Conservation (phyloP, 2,113 vertebrate species). For the Hippocampus guttulatus region DNA sequence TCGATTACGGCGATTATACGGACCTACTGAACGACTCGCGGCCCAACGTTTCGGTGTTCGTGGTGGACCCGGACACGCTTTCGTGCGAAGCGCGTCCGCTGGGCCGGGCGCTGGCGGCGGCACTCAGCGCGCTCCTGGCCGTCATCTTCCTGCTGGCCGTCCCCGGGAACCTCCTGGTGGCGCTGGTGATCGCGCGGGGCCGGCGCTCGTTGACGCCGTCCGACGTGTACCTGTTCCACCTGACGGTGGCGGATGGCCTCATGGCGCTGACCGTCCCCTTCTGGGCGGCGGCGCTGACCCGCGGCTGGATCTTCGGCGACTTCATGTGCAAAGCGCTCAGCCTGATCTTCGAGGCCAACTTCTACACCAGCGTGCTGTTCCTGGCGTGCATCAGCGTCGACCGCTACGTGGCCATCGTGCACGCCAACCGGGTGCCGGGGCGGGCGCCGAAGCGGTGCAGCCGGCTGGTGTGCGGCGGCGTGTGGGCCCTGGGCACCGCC, state of each 20-base stretch:
- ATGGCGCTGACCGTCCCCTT: slow-evolving; percentile 65
- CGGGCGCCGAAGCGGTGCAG: slow-evolving; percentile 27
- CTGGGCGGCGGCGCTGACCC: slow-evolving; percentile 16
- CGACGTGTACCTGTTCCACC: slow-evolving; percentile 66
- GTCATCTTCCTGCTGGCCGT: slow-evolving; percentile 64
- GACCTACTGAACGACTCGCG: background rate
- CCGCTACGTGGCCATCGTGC: slow-evolving; percentile 66
- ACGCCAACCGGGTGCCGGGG: slow-evolving; percentile 12
- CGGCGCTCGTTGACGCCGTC: slow-evolving; percentile 50
- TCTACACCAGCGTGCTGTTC: slow-evolving; percentile 74
- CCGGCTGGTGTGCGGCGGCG: slow-evolving; percentile 28
- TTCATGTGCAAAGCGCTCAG: slow-evolving; percentile 59
- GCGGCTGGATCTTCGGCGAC: slow-evolving; percentile 66
- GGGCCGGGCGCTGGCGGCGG: background rate
- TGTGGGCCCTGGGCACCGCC: slow-evolving; percentile 55
- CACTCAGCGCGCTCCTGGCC: slow-evolving; percentile 9
- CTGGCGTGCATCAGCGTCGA: slow-evolving; percentile 71
- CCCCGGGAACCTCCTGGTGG: slow-evolving; percentile 67
- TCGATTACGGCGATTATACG: fast-evolving
- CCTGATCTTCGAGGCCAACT: slow-evolving; percentile 59
- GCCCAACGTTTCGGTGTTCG: fast-evolving
- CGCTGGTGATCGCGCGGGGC: slow-evolving; percentile 55
- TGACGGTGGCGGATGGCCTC: slow-evolving; percentile 65
- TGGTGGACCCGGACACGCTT: fast-evolving
- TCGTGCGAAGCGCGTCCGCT: background rate